These are phyloP conservation scores for Artibeus lituratus DNA, from an alignment of 2,797 vertebrate genomes.

Conservation along the genomic window DNA sequence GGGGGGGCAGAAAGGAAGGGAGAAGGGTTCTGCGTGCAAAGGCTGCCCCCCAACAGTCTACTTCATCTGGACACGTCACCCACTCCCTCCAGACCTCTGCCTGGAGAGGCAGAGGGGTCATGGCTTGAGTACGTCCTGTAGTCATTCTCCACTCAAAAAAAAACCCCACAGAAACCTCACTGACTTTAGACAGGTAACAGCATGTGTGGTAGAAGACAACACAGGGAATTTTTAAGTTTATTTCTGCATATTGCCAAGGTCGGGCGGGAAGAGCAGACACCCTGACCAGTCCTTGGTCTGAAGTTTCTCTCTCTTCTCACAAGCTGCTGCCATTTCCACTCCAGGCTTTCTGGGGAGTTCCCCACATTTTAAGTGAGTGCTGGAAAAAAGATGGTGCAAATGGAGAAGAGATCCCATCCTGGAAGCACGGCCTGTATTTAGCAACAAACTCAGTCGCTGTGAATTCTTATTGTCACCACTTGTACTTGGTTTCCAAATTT, in stretches of 20 bases:
- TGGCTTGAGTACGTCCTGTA: not conserved
- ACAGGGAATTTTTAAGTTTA: not conserved
- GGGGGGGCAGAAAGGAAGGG: not conserved
- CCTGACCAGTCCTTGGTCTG: not conserved
- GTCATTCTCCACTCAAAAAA: not conserved
- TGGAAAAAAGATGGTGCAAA: not conserved
- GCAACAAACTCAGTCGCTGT: not conserved
- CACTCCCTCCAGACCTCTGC: not conserved
- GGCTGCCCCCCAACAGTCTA: not conserved
- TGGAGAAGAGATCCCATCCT: fast-evolving
- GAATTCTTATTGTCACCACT: not conserved
- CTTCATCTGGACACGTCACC: not conserved
- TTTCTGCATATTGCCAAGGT: not conserved
- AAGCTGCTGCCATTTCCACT: not conserved
- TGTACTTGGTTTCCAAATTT: not conserved
- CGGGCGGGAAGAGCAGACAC: not conserved
- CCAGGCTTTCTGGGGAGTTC: not conserved
- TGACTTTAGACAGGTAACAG: not conserved
- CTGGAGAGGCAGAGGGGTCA: not conserved
- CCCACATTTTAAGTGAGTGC: not conserved
- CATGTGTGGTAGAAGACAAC: fast-evolving
- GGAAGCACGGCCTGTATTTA: not conserved
- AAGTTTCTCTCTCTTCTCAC: not conserved
- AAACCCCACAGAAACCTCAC: not conserved
- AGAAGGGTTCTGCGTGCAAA: not conserved